A percentile compares a stretch with the other conserved stretches of the same genome.
phyloP scores from a whole-genome alignment of 2,797 vertebrate species.

The Crenichthys baileyi region DNA sequence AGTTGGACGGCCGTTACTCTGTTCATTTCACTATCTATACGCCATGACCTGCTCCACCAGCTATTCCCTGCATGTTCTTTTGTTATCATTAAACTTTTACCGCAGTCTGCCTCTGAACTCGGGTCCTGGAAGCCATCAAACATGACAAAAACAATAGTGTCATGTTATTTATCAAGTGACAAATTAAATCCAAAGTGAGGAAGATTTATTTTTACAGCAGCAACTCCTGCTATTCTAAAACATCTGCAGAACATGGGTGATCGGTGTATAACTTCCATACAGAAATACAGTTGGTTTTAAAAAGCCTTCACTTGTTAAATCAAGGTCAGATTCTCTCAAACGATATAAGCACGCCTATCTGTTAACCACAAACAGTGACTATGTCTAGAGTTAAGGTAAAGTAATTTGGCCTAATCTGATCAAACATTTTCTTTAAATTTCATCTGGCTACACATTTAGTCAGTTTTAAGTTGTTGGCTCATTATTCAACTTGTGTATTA shows the following conservation, averaged over 20 bases:
- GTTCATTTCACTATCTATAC: no score
- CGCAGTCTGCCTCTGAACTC: no score
- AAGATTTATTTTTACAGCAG: not conserved
- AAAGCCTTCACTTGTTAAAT: not conserved
- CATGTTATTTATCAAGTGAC: not conserved
- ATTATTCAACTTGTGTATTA: slow-evolving; percentile 48
- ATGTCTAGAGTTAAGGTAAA: not conserved
- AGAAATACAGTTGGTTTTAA: not conserved
- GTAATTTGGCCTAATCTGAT: not conserved
- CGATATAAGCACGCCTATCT: not conserved
- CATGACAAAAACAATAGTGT: not conserved
- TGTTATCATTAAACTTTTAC: no score
- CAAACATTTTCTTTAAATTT: slow-evolving; percentile 11
- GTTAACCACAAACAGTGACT: not conserved
- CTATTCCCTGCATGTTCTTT: no score
- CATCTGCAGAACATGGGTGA: not conserved
- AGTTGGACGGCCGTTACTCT: no score
- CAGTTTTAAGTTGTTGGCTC: slow-evolving; percentile 44
- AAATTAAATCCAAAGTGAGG: not conserved
- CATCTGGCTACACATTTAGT: slow-evolving; percentile 28
- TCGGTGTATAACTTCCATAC: not conserved
- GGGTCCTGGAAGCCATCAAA: no score
- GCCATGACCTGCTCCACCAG: no score
- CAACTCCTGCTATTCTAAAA: not conserved
- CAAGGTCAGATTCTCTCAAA: not conserved